Percentiles rank a stretch among this genome's conserved stretches.
These are phyloP conservation scores for Lagorchestes hirsutus DNA, from an alignment of 2,797 vertebrate species.

Conservation along the genomic window DNA sequence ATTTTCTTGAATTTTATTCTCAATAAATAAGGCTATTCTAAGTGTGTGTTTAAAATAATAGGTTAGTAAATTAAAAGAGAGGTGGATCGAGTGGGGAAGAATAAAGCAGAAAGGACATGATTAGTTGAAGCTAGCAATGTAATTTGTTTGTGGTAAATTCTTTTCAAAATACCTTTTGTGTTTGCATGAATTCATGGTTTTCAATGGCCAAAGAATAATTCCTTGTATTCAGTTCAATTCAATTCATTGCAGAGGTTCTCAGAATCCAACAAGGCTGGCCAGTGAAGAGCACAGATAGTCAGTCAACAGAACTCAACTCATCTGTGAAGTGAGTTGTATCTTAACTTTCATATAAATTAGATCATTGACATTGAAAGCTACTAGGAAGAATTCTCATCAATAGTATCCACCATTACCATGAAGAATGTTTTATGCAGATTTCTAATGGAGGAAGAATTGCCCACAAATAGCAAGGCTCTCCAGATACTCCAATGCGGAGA, in stretches of 20 bases:
- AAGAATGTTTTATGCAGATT: neutral
- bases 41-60: neutral
- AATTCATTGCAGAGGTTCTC: neutral
- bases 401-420: neutral
- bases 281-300: neutral
- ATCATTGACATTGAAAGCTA: neutral
- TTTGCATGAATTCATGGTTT: neutral
- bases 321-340: neutral
- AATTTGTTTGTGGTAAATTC: neutral
- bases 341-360: neutral
- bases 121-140: neutral
- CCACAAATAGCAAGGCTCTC: neutral
- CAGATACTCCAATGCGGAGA: neutral
- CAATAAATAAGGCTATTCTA: neutral
- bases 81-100: accelerated
- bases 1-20: neutral
- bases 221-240: neutral
- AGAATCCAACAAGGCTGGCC: neutral
- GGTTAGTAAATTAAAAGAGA: neutral
- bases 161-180: neutral
- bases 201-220: neutral
- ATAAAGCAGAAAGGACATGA: neutral
- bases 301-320: neutral
- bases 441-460: neutral
- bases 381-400: neutral